These are phyloP conservation scores for Xanthia icteritia DNA, from an alignment of 2,888 invertebrate species.

Conservation along the genomic window DNA sequence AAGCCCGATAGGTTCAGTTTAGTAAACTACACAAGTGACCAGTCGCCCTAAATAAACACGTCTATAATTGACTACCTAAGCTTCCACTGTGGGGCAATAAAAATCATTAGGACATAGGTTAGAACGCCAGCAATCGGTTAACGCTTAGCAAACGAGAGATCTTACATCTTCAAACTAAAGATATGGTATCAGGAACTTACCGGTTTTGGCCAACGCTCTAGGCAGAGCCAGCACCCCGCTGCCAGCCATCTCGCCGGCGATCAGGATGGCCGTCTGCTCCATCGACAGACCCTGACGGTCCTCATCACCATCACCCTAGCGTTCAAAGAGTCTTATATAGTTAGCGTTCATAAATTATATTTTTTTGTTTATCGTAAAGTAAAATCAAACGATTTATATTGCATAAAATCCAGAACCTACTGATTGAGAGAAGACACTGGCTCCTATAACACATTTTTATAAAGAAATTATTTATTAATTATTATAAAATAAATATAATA, in stretches of 20 bases:
- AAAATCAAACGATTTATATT: not conserved
- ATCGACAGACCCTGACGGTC: constrained; percentile 73
- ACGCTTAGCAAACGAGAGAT: constrained; percentile 41
- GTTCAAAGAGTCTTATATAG: not conserved
- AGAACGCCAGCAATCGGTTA: constrained; percentile 20
- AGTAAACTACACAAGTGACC: not conserved
- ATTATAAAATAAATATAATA: constrained; percentile 2
- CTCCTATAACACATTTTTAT: not conserved
- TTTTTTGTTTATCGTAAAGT: not conserved
- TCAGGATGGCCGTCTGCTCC: constrained; percentile 90
- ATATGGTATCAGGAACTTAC: constrained; percentile 77
- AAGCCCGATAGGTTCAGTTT: not conserved
- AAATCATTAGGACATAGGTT: not conserved
- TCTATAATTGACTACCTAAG: not conserved
- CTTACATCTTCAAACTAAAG: not conserved
- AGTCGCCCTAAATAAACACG: not conserved
- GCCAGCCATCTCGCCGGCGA: constrained; percentile 93
- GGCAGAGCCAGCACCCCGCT: constrained; percentile 93
- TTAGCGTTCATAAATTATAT: not conserved
- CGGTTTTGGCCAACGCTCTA: constrained; percentile 91
- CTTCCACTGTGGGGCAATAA: not conserved
- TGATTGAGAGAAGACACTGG: too few relatives aligned
- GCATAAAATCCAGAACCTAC: not conserved
- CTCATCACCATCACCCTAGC: constrained; percentile 61
- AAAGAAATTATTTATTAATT: too few relatives aligned